Conservation (phyloP, 2,113 vertebrate genomes). For the Saccopteryx leptura region DNA sequence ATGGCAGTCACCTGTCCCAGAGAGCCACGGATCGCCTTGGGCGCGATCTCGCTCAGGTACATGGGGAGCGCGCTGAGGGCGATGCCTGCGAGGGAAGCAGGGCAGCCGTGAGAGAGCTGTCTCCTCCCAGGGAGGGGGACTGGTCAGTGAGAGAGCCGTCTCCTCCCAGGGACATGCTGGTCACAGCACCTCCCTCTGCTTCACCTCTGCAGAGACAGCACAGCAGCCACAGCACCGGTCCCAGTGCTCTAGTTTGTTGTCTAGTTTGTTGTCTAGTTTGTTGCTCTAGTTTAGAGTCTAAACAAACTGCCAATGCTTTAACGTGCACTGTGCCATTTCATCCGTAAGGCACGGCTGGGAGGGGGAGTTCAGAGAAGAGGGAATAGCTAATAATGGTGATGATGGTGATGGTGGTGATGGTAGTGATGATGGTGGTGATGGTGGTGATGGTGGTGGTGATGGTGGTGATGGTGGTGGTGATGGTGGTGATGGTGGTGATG, state of each 20-base stretch:
- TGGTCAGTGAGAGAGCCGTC: background rate
- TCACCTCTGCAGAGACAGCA: accelerated
- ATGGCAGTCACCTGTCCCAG: constrained; percentile 96
- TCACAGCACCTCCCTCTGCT: background rate
- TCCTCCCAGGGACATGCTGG: background rate
- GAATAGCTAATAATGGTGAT: too few species aligned
- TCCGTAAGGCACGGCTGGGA: background rate
- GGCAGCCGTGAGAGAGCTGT: background rate
- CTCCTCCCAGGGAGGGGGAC: accelerated
- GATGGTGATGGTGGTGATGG: accelerated
- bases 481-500: accelerated
- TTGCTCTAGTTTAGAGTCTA: too few species aligned
- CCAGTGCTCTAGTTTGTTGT: background rate
- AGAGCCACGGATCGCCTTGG: constrained; percentile 93
- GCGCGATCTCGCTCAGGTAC: constrained; percentile 97
- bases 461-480: accelerated
- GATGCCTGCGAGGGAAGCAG: constrained; percentile 89
- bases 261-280: too few species aligned
- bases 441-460: background rate
- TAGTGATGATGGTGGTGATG: accelerated
- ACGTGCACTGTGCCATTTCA: accelerated
- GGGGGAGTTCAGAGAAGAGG: background rate
- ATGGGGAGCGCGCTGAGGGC: constrained; percentile 96
- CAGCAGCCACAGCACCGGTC: background rate
- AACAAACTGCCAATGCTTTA: accelerated